Evolutionary conservation across 1,140 invertebrate genomes (phyloP).

Genomic region (Branchinecta lynchi): DNA sequence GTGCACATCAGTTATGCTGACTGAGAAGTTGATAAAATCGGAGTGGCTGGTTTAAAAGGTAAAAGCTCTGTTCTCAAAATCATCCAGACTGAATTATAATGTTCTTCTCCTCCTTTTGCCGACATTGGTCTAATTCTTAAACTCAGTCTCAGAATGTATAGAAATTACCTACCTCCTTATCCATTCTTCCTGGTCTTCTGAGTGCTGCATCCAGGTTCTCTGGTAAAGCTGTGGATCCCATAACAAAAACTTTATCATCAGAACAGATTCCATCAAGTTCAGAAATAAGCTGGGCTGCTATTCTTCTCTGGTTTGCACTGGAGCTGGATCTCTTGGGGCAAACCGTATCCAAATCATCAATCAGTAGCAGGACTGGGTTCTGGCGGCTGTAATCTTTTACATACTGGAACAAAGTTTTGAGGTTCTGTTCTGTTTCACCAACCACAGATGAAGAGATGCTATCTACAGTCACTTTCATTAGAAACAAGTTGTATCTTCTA

Average conservation of each 20-base stretch:
- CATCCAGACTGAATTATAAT: no score
- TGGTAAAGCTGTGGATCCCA: constrained; percentile 29
- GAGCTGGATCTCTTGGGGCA: constrained; percentile 15
- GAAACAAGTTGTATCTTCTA: constrained; percentile 19
- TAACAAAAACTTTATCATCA: constrained; percentile 20
- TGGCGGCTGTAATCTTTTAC: constrained; percentile 17
- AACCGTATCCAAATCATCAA: constrained; percentile 22
- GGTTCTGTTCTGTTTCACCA: constrained; percentile 20
- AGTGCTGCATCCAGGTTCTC: constrained; percentile 30
- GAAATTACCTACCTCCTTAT: constrained; percentile 23
- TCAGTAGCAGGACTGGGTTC: constrained; percentile 21
- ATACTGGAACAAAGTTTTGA: constrained; percentile 20
- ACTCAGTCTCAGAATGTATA: no score
- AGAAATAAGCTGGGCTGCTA: constrained; percentile 29
- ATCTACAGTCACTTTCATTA: constrained; percentile 16
- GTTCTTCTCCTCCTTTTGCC: no score
- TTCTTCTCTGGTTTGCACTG: constrained; percentile 19
- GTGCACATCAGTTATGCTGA: no score
- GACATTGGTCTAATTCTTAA: no score
- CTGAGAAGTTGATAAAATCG: no score
- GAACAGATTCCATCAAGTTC: constrained; percentile 29
- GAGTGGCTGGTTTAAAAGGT: no score
- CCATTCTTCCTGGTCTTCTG: constrained; percentile 30
- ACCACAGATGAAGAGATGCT: constrained; percentile 14
- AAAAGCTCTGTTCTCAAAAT: no score